Conservation (phyloP, 2,888 invertebrate genomes). For the Artemia sinica region DNA sequence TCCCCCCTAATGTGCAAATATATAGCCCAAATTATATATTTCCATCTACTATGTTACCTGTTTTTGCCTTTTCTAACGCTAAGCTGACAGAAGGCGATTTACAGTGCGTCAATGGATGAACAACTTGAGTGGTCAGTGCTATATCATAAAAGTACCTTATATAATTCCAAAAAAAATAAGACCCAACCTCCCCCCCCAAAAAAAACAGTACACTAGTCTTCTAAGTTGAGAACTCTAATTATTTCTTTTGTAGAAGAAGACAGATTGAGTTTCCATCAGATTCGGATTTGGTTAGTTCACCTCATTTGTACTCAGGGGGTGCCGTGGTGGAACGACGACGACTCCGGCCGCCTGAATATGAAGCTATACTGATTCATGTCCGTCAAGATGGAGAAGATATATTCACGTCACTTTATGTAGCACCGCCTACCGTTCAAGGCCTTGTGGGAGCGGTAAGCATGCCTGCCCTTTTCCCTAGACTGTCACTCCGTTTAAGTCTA, state of each 20-base stretch:
- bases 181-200: slow-evolving; percentile 37
- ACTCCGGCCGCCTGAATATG: slow-evolving; percentile 53
- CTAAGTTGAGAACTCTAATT: no score
- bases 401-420: slow-evolving; percentile 87
- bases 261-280: slow-evolving; percentile 23
- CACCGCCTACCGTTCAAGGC: slow-evolving; percentile 76
- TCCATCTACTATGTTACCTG: no score
- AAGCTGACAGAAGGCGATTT: no score
- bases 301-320: slow-evolving; percentile 39
- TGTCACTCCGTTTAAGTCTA: no score
- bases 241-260: not conserved
- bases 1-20: no score
- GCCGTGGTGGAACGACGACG: slow-evolving; percentile 29
- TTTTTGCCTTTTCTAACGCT: no score
- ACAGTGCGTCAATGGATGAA: no score
- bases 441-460: slow-evolving; percentile 76
- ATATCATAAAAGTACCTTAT: no score
- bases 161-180: no score
- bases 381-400: slow-evolving; percentile 87
- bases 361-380: slow-evolving; percentile 90
- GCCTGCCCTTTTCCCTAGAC: no score
- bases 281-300: slow-evolving; percentile 39
- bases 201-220: slow-evolving; percentile 25
- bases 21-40: no score
- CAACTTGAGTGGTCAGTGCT: no score